A percentile compares a stretch with the other conserved stretches of the same genome.
Conservation (phyloP, 1,140 invertebrate species). For the Dysdera silvatica region DNA sequence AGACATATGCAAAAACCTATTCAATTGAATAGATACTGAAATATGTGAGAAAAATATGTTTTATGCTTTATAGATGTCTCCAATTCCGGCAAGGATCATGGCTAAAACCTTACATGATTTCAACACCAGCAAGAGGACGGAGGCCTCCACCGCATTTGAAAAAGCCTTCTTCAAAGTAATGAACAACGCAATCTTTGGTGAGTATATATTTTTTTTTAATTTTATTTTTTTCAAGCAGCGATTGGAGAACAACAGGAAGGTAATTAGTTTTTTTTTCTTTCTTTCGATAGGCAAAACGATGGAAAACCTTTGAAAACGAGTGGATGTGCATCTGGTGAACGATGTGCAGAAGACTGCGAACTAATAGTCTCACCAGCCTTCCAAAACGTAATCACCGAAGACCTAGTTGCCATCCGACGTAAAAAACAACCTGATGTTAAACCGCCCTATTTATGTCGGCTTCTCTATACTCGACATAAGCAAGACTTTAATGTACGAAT, state of each 20-base stretch:
- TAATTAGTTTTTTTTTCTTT: too few relatives aligned
- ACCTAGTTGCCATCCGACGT: constrained; percentile 31
- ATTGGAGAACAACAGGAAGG: too few relatives aligned
- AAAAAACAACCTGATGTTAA: constrained; percentile 32
- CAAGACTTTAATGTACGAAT: constrained; percentile 38
- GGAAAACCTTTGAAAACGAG: constrained; percentile 42
- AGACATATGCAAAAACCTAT: too few relatives aligned
- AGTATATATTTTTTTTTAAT: too few relatives aligned
- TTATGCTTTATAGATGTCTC: neutral
- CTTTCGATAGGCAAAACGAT: constrained; percentile 49
- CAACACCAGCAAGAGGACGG: constrained; percentile 34
- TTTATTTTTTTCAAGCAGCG: too few relatives aligned
- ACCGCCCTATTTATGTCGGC: constrained; percentile 35
- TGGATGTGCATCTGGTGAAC: constrained; percentile 33
- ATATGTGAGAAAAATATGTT: too few relatives aligned
- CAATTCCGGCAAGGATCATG: neutral
- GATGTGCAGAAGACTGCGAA: neutral
- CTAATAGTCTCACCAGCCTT: neutral
- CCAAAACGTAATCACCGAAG: constrained; percentile 1
- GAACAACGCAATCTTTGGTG: constrained; percentile 45
- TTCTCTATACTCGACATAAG: constrained; percentile 33
- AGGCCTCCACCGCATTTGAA: constrained; percentile 43
- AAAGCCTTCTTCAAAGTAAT: constrained; percentile 47
- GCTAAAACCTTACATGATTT: neutral
- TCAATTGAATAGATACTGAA: too few relatives aligned